A percentile compares a stretch with the other conserved stretches of the same genome.
Conservation (phyloP, 2,797 vertebrate genomes). For the Eulemur albifrons region DNA sequence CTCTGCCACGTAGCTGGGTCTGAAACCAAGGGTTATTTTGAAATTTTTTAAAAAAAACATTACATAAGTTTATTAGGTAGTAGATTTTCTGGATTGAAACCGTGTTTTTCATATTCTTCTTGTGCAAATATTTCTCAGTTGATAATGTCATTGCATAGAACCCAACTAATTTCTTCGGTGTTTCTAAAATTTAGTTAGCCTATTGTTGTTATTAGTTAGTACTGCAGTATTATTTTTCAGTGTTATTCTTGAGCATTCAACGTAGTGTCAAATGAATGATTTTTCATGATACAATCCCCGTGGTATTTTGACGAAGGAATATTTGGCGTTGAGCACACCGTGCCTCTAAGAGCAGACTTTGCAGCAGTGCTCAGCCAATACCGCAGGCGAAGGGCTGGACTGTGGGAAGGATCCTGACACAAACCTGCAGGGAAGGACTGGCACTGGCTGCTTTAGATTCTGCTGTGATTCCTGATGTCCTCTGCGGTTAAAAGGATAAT, state of each 20-base stretch:
- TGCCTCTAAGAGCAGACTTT: not conserved
- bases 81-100: not conserved
- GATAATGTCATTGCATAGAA: not conserved
- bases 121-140: not conserved
- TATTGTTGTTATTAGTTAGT: not conserved
- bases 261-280: not conserved
- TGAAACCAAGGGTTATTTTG: not conserved
- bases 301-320: not conserved
- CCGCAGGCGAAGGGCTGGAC: not conserved
- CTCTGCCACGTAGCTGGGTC: not conserved
- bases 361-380: not conserved
- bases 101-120: not conserved
- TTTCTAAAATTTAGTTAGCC: not conserved
- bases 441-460: not conserved
- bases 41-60: not conserved
- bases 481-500: not conserved
- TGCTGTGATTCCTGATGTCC: not conserved
- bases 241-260: not conserved
- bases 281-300: not conserved
- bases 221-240: not conserved
- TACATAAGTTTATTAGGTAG: not conserved
- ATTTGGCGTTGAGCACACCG: not conserved
- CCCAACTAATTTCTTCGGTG: not conserved
- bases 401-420: not conserved
- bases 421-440: not conserved